phyloP scores from a whole-genome alignment of 2,888 invertebrate genomes.

The Camptogramma bilineatum region DNA sequence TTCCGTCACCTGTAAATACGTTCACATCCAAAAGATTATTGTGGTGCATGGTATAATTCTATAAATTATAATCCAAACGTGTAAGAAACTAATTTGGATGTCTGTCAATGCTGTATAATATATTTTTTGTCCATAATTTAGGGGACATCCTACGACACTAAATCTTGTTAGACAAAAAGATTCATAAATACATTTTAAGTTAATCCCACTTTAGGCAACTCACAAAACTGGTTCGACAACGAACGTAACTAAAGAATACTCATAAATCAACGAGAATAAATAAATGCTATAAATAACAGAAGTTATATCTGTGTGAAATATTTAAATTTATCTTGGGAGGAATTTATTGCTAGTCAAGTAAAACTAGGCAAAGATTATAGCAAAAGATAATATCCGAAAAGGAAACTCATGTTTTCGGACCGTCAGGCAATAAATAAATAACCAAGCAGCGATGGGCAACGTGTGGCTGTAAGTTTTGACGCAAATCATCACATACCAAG shows the following conservation, averaged over 20 bases:
- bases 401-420: slow-evolving; percentile 24
- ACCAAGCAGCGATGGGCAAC: neutral
- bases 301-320: slow-evolving; percentile 40
- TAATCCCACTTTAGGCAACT: slow-evolving; percentile 33
- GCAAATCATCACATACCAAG: slow-evolving; percentile 9
- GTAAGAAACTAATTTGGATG: slow-evolving; percentile 19
- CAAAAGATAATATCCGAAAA: slow-evolving; percentile 34
- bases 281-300: slow-evolving; percentile 43
- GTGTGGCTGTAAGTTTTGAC: neutral
- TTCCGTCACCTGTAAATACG: neutral
- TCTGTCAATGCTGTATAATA: slow-evolving; percentile 22
- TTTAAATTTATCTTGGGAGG: slow-evolving; percentile 37
- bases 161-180: slow-evolving; percentile 41
- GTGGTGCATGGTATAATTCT: neutral
- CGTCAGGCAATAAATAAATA: slow-evolving; percentile 17
- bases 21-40: neutral
- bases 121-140: slow-evolving; percentile 33
- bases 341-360: slow-evolving; percentile 36
- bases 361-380: slow-evolving; percentile 36
- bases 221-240: slow-evolving; percentile 38
- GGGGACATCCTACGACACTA: slow-evolving; percentile 33
- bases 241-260: slow-evolving; percentile 40
- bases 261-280: slow-evolving; percentile 44
- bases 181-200: slow-evolving; percentile 40
- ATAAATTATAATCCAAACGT: slow-evolving; percentile 14